Evolutionary conservation across 2,113 vertebrate genomes (phyloP), one percentile per base, ranked within the genome.

Genomic region (Perca fluviatilis): DNA sequence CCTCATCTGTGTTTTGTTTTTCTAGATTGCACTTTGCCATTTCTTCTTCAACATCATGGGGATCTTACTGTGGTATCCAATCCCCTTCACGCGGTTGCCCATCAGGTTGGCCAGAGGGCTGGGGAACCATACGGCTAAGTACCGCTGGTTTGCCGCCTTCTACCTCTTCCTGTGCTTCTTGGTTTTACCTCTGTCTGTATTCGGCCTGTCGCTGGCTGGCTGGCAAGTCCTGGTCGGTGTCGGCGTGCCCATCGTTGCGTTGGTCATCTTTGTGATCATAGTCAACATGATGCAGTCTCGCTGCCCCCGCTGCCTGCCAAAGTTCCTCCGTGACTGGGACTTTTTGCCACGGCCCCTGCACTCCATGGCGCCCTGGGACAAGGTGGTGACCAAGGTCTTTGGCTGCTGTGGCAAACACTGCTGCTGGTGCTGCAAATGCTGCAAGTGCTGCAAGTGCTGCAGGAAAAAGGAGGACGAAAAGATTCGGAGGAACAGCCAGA

Each of bases 1-100:
- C 25, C 5, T 50, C 6, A 3, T 60, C 1, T 73, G 0, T 75
- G 46, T 51, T 77, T 84, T 77, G 27, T 72, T 95, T 43, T 9
- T 95, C 19, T 93, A 99, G 98, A 97, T 99, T 74, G 97, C 98
- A 5, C 94, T 99, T 80, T 99, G 97, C 77, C 98, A 99, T 84
- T 99, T 99, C 88, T 98, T 99, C 95, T 99, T 99, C 94, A 99
- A 99, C 87, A 83, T 99, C 80, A 96, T 97, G 11, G 98, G 98
- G 12, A 99, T 99, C 86, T 0, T 97, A 5, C 93, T 99, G 47
- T 99, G 97, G 96, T 99, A 99, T 80, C 98, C 98, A 0, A 77
- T 99, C 64, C 98, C 98, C 1, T 93, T 94, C 70, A 97, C 88
- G 5, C 96, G 98, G 0, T 0, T 99, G 19, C 98, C 98, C 71